Conservation (phyloP, 2,113 vertebrate genomes). For the Gasterosteus aculeatus region DNA sequence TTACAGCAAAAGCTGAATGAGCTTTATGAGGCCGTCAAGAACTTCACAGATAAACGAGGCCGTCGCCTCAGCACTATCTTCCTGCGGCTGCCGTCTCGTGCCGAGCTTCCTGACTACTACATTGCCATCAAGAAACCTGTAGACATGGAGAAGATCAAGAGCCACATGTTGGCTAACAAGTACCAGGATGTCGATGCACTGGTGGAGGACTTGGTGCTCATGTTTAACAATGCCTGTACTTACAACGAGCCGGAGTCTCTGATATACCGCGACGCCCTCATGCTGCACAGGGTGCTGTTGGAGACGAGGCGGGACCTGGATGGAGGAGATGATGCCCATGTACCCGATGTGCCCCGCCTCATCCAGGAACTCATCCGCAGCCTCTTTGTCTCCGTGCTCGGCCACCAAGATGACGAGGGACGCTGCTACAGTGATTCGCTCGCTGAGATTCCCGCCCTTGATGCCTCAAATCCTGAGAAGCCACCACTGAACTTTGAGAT, state of each 20-base stretch:
- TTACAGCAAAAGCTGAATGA: conserved; percentile 98
- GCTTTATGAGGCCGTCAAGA: conserved; percentile 97
- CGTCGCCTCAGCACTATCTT: conserved; percentile 98
- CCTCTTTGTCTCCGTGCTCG: conserved; percentile 97
- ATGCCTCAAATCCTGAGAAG: conserved; percentile 89
- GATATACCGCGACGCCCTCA: conserved; percentile 96
- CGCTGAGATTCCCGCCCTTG: conserved; percentile 92
- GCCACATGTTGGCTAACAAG: conserved; percentile 98
- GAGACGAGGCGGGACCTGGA: conserved; percentile 94
- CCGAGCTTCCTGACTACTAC: conserved; percentile 98
- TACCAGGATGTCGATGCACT: conserved; percentile 98
- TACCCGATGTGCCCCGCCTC: conserved; percentile 93
- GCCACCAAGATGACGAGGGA: conserved; percentile 97
- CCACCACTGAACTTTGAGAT: conserved; percentile 93
- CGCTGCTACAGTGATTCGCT: conserved; percentile 99
- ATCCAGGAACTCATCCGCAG: conserved; percentile 98
- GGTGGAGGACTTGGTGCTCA: conserved; percentile 97
- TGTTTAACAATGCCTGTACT: conserved; percentile 99
- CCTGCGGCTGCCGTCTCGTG: conserved; percentile 93
- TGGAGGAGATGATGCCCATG: conserved; percentile 93
- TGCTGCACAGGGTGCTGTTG: conserved; percentile 94
- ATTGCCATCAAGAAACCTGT: conserved; percentile 97
- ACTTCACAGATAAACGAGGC: conserved; percentile 96
- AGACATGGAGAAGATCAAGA: conserved; percentile 98
- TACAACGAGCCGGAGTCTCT: conserved; percentile 98